Percentiles rank a stretch among this genome's conserved stretches.
These are phyloP conservation scores for Ptyas mucosa DNA, from an alignment of 2,113 vertebrate species.

Conservation along the genomic window DNA sequence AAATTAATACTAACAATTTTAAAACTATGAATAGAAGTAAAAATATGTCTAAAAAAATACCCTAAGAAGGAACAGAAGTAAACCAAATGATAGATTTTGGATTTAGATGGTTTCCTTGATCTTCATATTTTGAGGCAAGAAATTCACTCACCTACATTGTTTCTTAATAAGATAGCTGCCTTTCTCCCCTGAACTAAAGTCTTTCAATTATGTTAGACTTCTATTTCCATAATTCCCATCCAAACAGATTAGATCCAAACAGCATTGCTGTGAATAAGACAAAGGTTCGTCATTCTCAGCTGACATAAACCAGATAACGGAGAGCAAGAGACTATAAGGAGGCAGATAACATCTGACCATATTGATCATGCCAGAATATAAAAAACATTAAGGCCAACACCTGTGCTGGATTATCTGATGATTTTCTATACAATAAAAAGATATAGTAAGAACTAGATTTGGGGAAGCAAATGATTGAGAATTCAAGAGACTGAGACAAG, in stretches of 20 bases:
- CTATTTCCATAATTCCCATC: neutral
- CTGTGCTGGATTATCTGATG: neutral
- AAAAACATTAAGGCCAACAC: neutral
- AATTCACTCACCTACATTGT: neutral
- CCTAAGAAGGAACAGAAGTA: neutral
- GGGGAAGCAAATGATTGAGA: neutral
- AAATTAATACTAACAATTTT: neutral
- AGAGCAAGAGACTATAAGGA: neutral
- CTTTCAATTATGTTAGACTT: neutral
- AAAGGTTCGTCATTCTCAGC: neutral
- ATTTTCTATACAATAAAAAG: neutral
- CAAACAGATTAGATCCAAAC: neutral
- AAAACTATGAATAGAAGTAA: neutral
- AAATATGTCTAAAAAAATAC: neutral
- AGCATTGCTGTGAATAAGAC: neutral
- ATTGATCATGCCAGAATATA: neutral
- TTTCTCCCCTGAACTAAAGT: neutral
- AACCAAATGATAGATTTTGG: neutral
- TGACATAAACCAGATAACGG: neutral
- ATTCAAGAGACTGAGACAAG: neutral
- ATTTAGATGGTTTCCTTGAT: neutral
- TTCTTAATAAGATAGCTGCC: neutral
- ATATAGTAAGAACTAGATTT: neutral
- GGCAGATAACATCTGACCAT: neutral
- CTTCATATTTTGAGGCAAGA: neutral